Evolutionary conservation across 2,113 vertebrate genomes (phyloP).

Genomic region (Excalfactoria chinensis): DNA sequence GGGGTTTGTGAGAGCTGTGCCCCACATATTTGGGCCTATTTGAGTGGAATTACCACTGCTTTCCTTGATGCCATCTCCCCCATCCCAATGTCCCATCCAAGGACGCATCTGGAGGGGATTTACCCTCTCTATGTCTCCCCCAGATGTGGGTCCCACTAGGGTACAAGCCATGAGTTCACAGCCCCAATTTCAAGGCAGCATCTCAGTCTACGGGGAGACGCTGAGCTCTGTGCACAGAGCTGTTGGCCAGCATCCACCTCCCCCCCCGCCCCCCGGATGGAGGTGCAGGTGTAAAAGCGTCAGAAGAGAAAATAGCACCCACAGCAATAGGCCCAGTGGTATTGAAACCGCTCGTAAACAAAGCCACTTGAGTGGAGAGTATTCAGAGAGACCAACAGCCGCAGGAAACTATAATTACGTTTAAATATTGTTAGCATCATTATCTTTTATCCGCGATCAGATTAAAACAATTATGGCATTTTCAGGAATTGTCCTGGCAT

Average conservation of each 20-base stretch:
- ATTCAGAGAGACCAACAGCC: constrained; percentile 68
- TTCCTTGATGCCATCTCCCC: background rate
- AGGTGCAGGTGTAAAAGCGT: constrained; percentile 54
- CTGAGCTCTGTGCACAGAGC: background rate
- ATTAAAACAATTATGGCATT: constrained; percentile 77
- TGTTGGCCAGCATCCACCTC: background rate
- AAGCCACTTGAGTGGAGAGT: constrained; percentile 73
- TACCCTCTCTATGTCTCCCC: background rate
- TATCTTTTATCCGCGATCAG: constrained; percentile 74
- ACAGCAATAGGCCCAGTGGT: background rate
- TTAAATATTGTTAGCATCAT: constrained; percentile 76
- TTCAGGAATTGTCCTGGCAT: constrained; percentile 72
- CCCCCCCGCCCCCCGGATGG: background rate
- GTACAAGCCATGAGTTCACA: background rate
- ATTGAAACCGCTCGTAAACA: constrained; percentile 45
- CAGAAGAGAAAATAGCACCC: background rate
- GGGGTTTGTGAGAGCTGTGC: background rate
- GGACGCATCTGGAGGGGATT: background rate
- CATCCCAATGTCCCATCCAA: background rate
- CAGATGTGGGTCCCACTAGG: rapidly evolving
- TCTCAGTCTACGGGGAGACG: background rate
- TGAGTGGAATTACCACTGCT: too few species aligned
- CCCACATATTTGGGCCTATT: background rate
- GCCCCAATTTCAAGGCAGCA: background rate
- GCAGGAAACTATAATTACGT: constrained; percentile 74